Evolutionary conservation across 2,113 vertebrate species (phyloP).

Genomic region (Clarias batrachus): DNA sequence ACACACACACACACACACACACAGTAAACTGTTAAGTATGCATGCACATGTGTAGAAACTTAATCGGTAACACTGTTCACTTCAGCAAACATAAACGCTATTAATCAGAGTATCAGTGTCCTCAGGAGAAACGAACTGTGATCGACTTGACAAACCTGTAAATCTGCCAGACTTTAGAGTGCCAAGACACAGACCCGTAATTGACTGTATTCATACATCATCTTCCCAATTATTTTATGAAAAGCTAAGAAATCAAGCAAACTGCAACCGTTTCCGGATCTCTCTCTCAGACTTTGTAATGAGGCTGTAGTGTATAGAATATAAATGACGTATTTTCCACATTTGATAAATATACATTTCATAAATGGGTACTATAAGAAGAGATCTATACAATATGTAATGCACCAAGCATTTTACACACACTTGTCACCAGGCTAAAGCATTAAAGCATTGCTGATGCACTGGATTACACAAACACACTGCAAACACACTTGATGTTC

Average conservation of each 20-base stretch:
- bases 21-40: background rate
- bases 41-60: slow-evolving; percentile 19
- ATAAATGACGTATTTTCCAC: slow-evolving; percentile 40
- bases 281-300: slow-evolving; percentile 18
- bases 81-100: slow-evolving; percentile 19
- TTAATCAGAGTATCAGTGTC: slow-evolving; percentile 5
- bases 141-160: background rate
- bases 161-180: slow-evolving; percentile 29
- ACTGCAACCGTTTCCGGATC: background rate
- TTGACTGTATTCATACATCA: slow-evolving; percentile 22
- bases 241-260: slow-evolving; percentile 29
- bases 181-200: slow-evolving; percentile 1
- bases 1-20: slow-evolving; percentile 14
- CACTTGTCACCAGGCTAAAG: slow-evolving; percentile 36
- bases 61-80: slow-evolving; percentile 19
- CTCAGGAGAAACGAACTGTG: background rate
- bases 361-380: slow-evolving; percentile 33
- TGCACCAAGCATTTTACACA: slow-evolving; percentile 34
- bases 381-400: slow-evolving; percentile 47
- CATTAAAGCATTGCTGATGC: slow-evolving; percentile 35
- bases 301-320: slow-evolving; percentile 39
- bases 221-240: slow-evolving; percentile 4
- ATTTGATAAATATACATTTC: slow-evolving; percentile 46
- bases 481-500: slow-evolving; percentile 25
- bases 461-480: slow-evolving; percentile 36